Evolutionary conservation across 2,888 invertebrate genomes (phyloP).

Genomic region (Erebia ligea): DNA sequence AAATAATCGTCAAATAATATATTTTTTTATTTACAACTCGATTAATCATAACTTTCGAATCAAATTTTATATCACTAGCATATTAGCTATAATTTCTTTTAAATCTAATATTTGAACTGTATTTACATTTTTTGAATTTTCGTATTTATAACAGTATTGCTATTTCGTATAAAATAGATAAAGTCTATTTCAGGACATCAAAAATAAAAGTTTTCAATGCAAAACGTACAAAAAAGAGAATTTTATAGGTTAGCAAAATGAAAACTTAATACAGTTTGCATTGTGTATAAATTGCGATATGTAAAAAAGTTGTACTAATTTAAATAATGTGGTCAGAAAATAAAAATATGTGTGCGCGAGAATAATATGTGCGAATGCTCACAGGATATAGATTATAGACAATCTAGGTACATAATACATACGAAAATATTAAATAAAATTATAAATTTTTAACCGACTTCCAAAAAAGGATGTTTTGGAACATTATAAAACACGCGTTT

Average conservation of each 20-base stretch:
- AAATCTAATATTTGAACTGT: constrained; percentile 44
- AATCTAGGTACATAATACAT: too few relatives aligned
- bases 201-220: constrained; percentile 2
- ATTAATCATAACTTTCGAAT: constrained; percentile 69
- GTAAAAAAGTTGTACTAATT: too few relatives aligned
- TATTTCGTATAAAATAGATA: constrained; percentile 42
- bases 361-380: too few relatives aligned
- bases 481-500: too few relatives aligned
- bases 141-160: constrained; percentile 47
- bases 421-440: too few relatives aligned
- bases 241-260: background rate
- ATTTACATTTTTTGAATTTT: constrained; percentile 48
- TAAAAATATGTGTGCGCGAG: too few relatives aligned
- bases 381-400: too few relatives aligned
- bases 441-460: too few relatives aligned
- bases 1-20: constrained; percentile 75
- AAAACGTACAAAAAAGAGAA: background rate
- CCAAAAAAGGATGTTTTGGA: too few relatives aligned
- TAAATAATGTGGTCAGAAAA: too few relatives aligned
- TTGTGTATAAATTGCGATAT: too few relatives aligned
- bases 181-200: constrained; percentile 26
- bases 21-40: constrained; percentile 79
- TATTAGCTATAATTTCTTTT: constrained; percentile 48
- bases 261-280: background rate
- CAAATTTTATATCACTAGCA: constrained; percentile 52